Evolutionary conservation across 2,797 vertebrate species (phyloP).

Genomic region (Gallirallus australis): DNA sequence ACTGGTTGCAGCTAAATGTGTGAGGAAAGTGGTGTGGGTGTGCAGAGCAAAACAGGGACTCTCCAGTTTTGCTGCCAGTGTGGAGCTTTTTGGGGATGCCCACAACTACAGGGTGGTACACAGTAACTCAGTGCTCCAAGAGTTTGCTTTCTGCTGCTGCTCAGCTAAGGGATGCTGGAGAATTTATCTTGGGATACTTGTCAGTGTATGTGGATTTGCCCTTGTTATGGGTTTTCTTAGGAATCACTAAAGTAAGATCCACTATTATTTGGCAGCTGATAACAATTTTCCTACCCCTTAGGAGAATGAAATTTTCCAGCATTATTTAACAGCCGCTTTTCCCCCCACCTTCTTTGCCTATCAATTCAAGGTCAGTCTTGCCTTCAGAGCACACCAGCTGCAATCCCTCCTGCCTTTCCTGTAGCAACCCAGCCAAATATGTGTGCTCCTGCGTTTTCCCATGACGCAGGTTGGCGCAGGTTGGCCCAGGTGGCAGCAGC

Average conservation of each 20-base stretch:
- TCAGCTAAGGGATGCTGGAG: not conserved
- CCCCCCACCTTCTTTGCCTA: not conserved
- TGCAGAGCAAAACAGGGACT: not conserved
- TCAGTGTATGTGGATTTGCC: not conserved
- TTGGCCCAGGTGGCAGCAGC: not conserved
- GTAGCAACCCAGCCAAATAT: not conserved
- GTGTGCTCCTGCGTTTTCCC: not conserved
- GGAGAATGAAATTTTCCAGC: not conserved
- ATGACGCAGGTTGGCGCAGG: not conserved
- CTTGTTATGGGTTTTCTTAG: not conserved
- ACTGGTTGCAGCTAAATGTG: accelerated
- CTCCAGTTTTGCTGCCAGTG: too few relatives aligned
- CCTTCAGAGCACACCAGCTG: not conserved
- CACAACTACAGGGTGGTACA: not conserved
- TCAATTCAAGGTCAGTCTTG: not conserved
- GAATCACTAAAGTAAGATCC: not conserved
- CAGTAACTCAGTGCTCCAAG: not conserved
- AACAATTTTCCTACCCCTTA: not conserved
- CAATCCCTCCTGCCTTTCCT: not conserved
- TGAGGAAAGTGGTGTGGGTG: not conserved
- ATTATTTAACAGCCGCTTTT: not conserved
- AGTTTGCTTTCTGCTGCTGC: not conserved
- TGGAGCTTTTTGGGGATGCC: not conserved
- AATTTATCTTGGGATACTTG: not conserved
- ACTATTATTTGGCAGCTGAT: not conserved